These are phyloP conservation scores for Donacobius atricapilla DNA, from an alignment of 2,113 vertebrate genomes.

Conservation along the genomic window DNA sequence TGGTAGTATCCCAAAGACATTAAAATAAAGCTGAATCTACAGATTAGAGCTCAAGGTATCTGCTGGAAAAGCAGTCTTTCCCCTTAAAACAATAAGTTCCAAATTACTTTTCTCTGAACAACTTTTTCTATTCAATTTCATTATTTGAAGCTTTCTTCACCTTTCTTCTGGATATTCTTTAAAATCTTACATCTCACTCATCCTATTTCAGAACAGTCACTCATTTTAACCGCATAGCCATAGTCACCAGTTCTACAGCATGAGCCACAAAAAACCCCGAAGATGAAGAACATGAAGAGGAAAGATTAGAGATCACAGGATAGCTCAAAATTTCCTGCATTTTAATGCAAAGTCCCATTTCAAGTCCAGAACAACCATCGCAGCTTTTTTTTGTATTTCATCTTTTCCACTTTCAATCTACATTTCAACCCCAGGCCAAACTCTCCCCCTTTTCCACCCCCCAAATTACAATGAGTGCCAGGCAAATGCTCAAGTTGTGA, in stretches of 20 bases:
- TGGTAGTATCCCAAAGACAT: conserved; percentile 2
- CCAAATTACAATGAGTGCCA: neutral
- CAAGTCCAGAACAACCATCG: rapidly evolving
- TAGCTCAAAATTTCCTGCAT: neutral
- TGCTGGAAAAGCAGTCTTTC: conserved; percentile 29
- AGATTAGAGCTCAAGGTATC: neutral
- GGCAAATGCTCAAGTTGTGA: neutral
- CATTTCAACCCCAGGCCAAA: neutral
- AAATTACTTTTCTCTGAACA: neutral
- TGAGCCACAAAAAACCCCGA: neutral
- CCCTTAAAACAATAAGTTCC: neutral
- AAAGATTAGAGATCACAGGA: neutral
- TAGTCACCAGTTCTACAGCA: neutral
- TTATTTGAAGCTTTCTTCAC: neutral
- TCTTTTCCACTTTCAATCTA: neutral
- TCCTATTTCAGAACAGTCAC: neutral
- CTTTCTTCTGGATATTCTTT: neutral
- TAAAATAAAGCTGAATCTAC: conserved; percentile 51
- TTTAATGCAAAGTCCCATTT: neutral
- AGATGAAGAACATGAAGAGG: neutral
- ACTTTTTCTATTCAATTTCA: neutral
- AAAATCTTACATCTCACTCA: neutral
- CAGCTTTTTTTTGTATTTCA: neutral
- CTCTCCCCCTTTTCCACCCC: neutral
- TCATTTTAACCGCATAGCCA: neutral